Evolutionary conservation across 2,888 invertebrate species (phyloP).

Genomic region (Drosophila rubida): DNA sequence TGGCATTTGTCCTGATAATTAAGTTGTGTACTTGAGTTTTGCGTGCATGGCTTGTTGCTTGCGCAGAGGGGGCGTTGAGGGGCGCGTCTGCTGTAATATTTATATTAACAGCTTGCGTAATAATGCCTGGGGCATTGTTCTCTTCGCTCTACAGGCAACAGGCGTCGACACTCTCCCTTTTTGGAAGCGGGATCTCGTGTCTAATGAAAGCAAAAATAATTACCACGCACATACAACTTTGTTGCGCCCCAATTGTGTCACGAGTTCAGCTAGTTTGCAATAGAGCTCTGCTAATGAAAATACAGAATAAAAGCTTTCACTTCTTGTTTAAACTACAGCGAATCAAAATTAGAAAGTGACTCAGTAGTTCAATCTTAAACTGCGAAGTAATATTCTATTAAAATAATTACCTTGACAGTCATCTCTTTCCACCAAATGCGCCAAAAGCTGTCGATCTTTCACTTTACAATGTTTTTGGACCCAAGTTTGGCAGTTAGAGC

Average conservation of each 20-base stretch:
- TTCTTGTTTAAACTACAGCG: too few relatives aligned
- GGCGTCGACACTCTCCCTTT: not conserved
- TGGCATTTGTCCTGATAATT: slow-evolving; percentile 60
- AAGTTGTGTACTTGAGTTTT: slow-evolving; percentile 58
- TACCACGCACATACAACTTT: slow-evolving; percentile 26
- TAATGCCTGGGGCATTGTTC: slow-evolving; percentile 35
- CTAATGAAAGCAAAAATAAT: slow-evolving; percentile 46
- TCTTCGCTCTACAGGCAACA: too few relatives aligned
- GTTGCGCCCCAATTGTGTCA: slow-evolving; percentile 5
- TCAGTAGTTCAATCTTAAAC: too few relatives aligned
- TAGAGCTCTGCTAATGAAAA: not conserved
- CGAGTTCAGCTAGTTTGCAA: not conserved
- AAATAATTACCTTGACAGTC: too few relatives aligned
- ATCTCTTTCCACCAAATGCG: not conserved
- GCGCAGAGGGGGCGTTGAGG: not conserved
- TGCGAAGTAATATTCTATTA: too few relatives aligned
- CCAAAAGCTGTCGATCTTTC: not conserved
- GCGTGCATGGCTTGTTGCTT: slow-evolving; percentile 34
- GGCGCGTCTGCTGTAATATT: slow-evolving; percentile 43
- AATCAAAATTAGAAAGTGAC: too few relatives aligned
- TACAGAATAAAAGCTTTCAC: too few relatives aligned
- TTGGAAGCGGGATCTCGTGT: slow-evolving; percentile 13
- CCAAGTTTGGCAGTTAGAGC: not conserved
- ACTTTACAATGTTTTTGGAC: not conserved
- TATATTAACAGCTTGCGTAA: slow-evolving; percentile 62